Percentiles rank a stretch among this genome's conserved stretches.
phyloP scores from a whole-genome alignment of 2,888 invertebrate genomes.

The Phaedon cochleariae region DNA sequence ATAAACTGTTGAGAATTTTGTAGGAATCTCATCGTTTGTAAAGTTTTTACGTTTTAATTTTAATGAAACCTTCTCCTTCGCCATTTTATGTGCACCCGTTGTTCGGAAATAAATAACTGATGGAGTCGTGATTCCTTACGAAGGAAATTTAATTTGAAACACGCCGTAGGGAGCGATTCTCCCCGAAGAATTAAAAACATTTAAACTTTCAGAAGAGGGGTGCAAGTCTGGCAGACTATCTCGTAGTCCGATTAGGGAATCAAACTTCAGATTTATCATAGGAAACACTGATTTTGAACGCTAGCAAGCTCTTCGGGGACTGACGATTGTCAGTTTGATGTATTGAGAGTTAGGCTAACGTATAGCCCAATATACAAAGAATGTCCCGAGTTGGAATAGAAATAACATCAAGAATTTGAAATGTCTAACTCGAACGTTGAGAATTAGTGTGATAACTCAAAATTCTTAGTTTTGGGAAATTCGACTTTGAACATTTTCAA shows the following conservation, averaged over 20 bases:
- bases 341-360: background rate
- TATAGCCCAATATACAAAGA: background rate
- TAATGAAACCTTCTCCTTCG: too few relatives aligned
- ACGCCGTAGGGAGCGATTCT: slow-evolving; percentile 46
- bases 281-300: slow-evolving; percentile 10
- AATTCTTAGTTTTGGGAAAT: too few relatives aligned
- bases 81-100: too few relatives aligned
- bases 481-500: too few relatives aligned
- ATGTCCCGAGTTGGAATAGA: background rate
- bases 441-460: too few relatives aligned
- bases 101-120: slow-evolving; percentile 7
- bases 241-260: slow-evolving; percentile 42
- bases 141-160: slow-evolving; percentile 47
- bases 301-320: background rate
- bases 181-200: slow-evolving; percentile 62
- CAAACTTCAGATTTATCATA: slow-evolving; percentile 20
- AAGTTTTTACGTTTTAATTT: too few relatives aligned
- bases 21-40: too few relatives aligned
- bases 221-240: slow-evolving; percentile 27
- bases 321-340: slow-evolving; percentile 3
- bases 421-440: too few relatives aligned
- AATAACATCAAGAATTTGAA: too few relatives aligned
- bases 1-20: too few relatives aligned
- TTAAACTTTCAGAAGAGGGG: slow-evolving; percentile 57
- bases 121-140: background rate